Percentiles rank a stretch among this genome's conserved stretches.
phyloP scores from a whole-genome alignment of 2,113 vertebrate genomes.

The Scalopus aquaticus region DNA sequence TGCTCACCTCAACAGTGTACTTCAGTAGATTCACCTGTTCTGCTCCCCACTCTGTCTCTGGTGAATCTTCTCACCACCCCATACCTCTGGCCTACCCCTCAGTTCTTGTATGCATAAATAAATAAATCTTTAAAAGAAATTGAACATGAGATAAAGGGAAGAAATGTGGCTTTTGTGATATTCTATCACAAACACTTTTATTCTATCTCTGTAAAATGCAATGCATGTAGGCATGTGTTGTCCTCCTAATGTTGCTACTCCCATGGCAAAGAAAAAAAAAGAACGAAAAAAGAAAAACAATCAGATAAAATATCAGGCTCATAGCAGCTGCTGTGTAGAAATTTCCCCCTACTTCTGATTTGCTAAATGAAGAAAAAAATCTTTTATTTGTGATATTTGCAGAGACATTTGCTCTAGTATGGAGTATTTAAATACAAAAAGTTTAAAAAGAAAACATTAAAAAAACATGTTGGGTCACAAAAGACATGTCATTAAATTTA shows the following conservation, averaged over 20 bases:
- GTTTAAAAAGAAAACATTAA: constrained; percentile 94
- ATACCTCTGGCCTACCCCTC: too few relatives aligned
- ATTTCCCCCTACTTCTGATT: constrained; percentile 96
- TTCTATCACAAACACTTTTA: constrained; percentile 97
- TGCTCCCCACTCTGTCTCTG: too few relatives aligned
- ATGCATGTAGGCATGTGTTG: constrained; percentile 99
- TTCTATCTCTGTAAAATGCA: constrained; percentile 99
- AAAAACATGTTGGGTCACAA: too few relatives aligned
- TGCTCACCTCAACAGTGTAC: too few relatives aligned
- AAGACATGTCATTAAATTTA: too few relatives aligned
- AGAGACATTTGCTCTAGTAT: constrained; percentile 99
- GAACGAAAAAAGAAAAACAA: constrained; percentile 71
- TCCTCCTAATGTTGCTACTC: constrained; percentile 96
- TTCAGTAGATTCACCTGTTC: too few relatives aligned
- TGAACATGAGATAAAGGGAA: constrained; percentile 90
- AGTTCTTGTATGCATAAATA: too few relatives aligned
- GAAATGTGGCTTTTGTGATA: constrained; percentile 96
- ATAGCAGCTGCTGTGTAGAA: constrained; percentile 96
- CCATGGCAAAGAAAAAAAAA: constrained; percentile 84
- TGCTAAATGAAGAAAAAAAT: constrained; percentile 99
- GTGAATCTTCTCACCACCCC: too few relatives aligned
- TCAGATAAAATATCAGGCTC: constrained; percentile 86
- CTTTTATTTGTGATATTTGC: constrained; percentile 99
- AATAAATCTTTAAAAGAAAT: too few relatives aligned
- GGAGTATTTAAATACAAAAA: constrained; percentile 99